phyloP scores from a whole-genome alignment of 2,888 invertebrate genomes.

The Drosophila mayaguana region DNA sequence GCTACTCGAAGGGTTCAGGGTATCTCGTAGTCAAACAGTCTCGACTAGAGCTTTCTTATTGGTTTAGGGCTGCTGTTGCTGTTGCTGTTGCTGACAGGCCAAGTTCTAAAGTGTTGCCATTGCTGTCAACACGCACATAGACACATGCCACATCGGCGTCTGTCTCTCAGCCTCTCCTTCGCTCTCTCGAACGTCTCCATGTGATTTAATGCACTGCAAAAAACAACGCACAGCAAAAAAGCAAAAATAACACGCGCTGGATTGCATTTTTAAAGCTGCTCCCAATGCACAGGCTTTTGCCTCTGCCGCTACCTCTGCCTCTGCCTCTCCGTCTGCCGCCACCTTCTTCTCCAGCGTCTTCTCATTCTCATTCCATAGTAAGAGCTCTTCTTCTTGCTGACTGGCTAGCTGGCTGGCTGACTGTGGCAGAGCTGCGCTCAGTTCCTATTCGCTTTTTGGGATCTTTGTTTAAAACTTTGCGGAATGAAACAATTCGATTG shows the following conservation, averaged over 20 bases:
- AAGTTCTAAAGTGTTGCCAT: conserved; percentile 49
- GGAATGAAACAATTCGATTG: conserved; percentile 67
- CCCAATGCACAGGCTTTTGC: background rate
- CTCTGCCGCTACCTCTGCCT: conserved; percentile 7
- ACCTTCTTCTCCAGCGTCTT: background rate
- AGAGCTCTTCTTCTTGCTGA: background rate
- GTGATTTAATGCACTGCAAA: conserved; percentile 49
- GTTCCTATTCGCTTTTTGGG: conserved; percentile 31
- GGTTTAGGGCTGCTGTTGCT: conserved; percentile 17
- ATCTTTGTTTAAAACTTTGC: conserved; percentile 36
- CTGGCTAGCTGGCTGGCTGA: conserved; percentile 9
- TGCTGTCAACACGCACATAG: conserved; percentile 36
- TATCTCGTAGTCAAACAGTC: too few species aligned
- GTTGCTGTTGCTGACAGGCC: conserved; percentile 34
- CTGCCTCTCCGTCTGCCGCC: conserved; percentile 14
- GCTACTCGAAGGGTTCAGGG: too few species aligned
- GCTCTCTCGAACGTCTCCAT: conserved; percentile 8
- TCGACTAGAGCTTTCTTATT: too few species aligned
- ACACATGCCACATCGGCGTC: conserved; percentile 4
- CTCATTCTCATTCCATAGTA: background rate
- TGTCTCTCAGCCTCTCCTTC: background rate
- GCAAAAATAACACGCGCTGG: conserved; percentile 15
- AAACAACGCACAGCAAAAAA: conserved; percentile 2
- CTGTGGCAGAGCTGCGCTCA: conserved; percentile 28
- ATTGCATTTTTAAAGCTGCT: conserved; percentile 45